Evolutionary conservation across 1,140 invertebrate genomes (phyloP), one percentile per base, ranked within the genome.

Genomic region (Eufriesea mexicana): DNA sequence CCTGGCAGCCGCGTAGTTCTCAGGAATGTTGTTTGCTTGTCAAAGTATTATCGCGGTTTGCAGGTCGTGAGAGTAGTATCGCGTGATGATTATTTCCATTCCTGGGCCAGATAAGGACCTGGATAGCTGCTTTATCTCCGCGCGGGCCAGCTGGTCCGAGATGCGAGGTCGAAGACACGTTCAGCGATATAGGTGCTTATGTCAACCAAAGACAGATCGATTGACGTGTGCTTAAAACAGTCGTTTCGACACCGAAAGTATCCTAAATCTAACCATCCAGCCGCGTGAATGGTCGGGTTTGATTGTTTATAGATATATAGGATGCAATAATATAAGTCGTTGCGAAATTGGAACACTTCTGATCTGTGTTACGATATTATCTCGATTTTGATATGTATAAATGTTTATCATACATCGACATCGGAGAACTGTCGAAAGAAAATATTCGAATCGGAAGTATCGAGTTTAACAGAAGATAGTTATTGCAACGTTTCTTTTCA

Each of bases 71-170:
- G 86, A 77, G 73, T 85, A 86, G 42, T 84, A 77, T 81, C 84
- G 74, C 66, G 57, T 45, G 86, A 82, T 80, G 71, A 85, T 89
- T 89, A 89, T 84, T 90, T 84, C 83, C 87, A 89, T 90, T 90
- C 84, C 87, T 77, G 74, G 47, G 54, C 55, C 61, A 82, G 89
- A 90, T 91, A 90, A 87, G 80, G 42, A 23, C 79, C 18, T 35
- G 35, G 42, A 55, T 75, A 66, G 45, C 45, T 28, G 25, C 28
- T 73, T 86, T 86, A 86, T 83, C 80, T 68, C 28, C 20, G 64
- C 7, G 64, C 18, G 51, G 57, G 78, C 84, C 79, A 87, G 74
- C 82, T 84, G 80, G 57, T 68, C 25, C 71, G n/a, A 55, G 62
- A 70, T 54, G 45, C 23, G 16, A 67, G 59, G 73, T 84, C 72